phyloP scores from a whole-genome alignment of 2,888 invertebrate genomes.

The Cerastis rubricosa region DNA sequence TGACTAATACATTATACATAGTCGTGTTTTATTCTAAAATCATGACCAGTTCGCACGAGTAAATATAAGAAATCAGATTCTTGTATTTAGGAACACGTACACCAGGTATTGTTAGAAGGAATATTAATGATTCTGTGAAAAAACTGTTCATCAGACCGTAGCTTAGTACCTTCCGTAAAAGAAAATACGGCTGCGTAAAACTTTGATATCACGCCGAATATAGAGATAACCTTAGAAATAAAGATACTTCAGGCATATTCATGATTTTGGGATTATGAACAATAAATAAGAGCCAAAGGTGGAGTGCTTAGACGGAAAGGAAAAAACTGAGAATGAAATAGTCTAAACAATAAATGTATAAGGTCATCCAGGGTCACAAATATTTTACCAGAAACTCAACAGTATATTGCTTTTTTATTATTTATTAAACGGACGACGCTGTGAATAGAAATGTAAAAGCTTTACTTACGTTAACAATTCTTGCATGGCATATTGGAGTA shows the following conservation, averaged over 20 bases:
- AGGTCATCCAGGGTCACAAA: constrained; percentile 27
- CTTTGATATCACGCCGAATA: constrained; percentile 53
- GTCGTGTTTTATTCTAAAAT: constrained; percentile 19
- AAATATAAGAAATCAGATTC: constrained; percentile 3
- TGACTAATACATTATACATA: constrained; percentile 41
- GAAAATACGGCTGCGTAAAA: constrained; percentile 54
- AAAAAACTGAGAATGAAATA: constrained; percentile 27
- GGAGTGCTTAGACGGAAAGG: constrained; percentile 24
- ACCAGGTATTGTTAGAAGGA: constrained; percentile 24
- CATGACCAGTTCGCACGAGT: constrained; percentile 12
- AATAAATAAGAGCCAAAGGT: constrained; percentile 45
- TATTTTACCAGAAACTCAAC: constrained; percentile 34
- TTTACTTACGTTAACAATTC: constrained; percentile 70
- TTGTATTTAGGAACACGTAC: constrained; percentile 10
- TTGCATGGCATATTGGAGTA: constrained; percentile 69
- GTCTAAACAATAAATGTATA: constrained; percentile 43
- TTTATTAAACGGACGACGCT: constrained; percentile 60
- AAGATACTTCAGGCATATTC: constrained; percentile 48
- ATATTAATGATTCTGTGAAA: constrained; percentile 18
- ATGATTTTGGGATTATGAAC: constrained; percentile 56
- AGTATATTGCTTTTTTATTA: too few relatives aligned
- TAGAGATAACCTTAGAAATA: constrained; percentile 36
- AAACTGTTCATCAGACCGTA: constrained; percentile 34
- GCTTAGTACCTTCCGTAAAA: constrained; percentile 40
- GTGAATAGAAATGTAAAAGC: constrained; percentile 74